phyloP scores from a whole-genome alignment of 2,888 invertebrate species.

The Drosophila tanythrix region DNA sequence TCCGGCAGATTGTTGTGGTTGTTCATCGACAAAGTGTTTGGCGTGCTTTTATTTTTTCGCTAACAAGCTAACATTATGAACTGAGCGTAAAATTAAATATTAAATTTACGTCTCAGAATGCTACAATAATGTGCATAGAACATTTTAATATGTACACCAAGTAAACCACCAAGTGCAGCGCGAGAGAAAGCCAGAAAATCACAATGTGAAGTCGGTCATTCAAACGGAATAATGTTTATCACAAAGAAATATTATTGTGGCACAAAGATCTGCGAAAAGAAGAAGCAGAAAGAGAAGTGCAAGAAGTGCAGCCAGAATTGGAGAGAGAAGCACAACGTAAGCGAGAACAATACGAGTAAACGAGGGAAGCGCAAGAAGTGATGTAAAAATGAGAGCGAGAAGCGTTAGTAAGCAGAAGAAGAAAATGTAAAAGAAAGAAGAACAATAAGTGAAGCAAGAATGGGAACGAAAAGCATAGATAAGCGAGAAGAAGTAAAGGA shows the following conservation, averaged over 20 bases:
- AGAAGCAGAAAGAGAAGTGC: background rate
- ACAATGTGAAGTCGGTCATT: background rate
- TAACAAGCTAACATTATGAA: conserved; percentile 10
- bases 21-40: conserved; percentile 15
- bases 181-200: background rate
- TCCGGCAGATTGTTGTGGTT: background rate
- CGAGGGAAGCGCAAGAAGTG: background rate
- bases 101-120: background rate
- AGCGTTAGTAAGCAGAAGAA: background rate
- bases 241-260: background rate
- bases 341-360: background rate
- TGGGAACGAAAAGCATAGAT: background rate
- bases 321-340: background rate
- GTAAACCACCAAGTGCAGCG: background rate
- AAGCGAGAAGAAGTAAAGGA: background rate
- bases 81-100: conserved; percentile 3
- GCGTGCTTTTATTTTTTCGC: conserved; percentile 13
- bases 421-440: background rate
- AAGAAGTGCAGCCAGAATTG: background rate
- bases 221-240: background rate
- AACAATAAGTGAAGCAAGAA: background rate
- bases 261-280: background rate
- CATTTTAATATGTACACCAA: background rate
- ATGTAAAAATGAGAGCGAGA: background rate
- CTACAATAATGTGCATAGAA: background rate